Base-by-base conservation (phyloP, 1,140 invertebrate species). In the Ceratitis capitata region DNA sequence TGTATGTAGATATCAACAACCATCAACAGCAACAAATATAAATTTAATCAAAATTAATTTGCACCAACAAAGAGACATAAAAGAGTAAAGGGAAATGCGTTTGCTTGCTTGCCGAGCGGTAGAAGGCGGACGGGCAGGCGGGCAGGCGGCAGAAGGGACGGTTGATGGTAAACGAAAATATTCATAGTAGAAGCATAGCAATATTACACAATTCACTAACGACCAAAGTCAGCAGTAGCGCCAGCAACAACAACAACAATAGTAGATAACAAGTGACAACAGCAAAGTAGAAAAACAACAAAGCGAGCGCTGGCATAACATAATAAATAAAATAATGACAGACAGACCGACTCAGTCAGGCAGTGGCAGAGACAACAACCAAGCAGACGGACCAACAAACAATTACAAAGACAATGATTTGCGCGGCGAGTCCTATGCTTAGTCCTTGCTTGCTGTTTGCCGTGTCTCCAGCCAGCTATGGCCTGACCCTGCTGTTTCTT, bases 31-130 rank as follows among this genome's bases (percentile, higher is more conserved):
- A 26, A 10, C 39, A 78, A 78, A 78, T 78, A 78, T 78, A 78
- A 78, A 78, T 78, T 78, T 78, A 78, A 78, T 78, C 69, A 78
- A 78, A 78, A 78, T 78, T 78, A 78, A 78, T 78, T 78, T 78
- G 69, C 19, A 78, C 29, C n/a, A 45, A 78, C 69, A 45, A 47
- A 78, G 39, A 35, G 39, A 45, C 39, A 78, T n/a, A n/a, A n/a
- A n/a, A n/a, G 12, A 78, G 32, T 78, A 42, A 32, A 61, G 23
- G 12, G 58, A 1, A 32, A 61, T n/a, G 19, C 39, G 39, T 39
- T 26, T n/a, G n/a, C n/a, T n/a, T n/a, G n/a, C n/a, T n/a, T n/a
- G n/a, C n/a, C n/a, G n/a, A n/a, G n/a, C n/a, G n/a, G n/a, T n/a
- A n/a, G n/a, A n/a, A n/a, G n/a, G n/a, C n/a, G n/a, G n/a, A n/a